Conservation (phyloP, 2,113 vertebrate genomes). For the Dasypus novemcinctus region DNA sequence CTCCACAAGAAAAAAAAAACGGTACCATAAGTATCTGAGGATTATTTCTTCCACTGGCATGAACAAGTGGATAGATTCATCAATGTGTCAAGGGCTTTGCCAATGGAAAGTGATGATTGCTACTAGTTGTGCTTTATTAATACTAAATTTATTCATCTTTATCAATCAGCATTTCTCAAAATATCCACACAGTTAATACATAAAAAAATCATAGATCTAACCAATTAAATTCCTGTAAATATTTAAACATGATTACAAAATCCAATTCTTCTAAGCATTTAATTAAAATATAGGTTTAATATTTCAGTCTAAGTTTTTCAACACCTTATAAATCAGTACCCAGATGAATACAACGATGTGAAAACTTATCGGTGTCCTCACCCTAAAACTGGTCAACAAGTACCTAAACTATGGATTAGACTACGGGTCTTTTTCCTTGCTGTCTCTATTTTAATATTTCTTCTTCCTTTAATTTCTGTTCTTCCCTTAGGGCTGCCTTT, state of each 20-base stretch:
- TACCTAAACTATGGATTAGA: background rate
- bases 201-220: background rate
- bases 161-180: background rate
- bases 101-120: background rate
- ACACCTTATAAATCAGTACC: background rate
- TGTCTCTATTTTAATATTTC: background rate
- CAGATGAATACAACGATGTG: background rate
- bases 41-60: background rate
- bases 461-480: background rate
- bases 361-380: background rate
- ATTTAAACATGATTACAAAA: background rate
- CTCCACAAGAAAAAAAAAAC: background rate
- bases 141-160: background rate
- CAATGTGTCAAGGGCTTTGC: background rate
- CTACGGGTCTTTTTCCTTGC: background rate
- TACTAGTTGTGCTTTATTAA: background rate
- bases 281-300: conserved; percentile 3
- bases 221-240: background rate
- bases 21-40: background rate
- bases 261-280: conserved; percentile 29
- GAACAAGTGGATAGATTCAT: background rate
- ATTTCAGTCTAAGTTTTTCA: background rate
- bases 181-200: background rate
- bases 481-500: background rate
- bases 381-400: background rate